Evolutionary conservation across 2,888 invertebrate species (phyloP).

Genomic region (Ecliptopera silaceata): DNA sequence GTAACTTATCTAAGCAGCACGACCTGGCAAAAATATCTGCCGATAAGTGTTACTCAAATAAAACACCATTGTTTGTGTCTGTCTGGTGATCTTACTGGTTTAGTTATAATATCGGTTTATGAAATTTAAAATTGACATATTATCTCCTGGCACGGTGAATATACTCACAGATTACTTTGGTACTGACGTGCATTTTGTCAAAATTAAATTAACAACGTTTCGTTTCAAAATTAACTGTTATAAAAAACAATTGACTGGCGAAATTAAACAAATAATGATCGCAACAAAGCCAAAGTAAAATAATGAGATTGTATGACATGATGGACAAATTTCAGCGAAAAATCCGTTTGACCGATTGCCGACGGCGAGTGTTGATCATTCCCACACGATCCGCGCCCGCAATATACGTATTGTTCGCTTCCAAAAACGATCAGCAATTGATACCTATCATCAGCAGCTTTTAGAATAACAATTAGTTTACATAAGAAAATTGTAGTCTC

Average conservation of each 20-base stretch:
- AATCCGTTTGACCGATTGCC: conserved; percentile 69
- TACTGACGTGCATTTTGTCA: neutral
- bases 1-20: conserved; percentile 18
- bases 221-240: neutral
- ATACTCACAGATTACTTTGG: neutral
- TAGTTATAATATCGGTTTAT: neutral
- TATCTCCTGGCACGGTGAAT: neutral
- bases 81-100: neutral
- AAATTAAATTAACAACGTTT: neutral
- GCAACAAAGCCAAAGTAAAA: conserved; percentile 41
- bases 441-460: conserved; percentile 39
- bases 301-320: conserved; percentile 62
- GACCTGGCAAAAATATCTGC: conserved; percentile 10
- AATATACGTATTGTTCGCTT: conserved; percentile 53
- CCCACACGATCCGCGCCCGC: conserved; percentile 66
- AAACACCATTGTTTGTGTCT: neutral
- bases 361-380: conserved; percentile 74
- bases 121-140: neutral
- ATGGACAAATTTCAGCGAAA: conserved; percentile 67
- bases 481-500: conserved; percentile 20
- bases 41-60: conserved; percentile 7
- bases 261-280: neutral
- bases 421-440: conserved; percentile 63
- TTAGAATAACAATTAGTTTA: conserved; percentile 29
- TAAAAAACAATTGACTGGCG: conserved; percentile 7